Percentiles rank a stretch among this genome's conserved stretches.
phyloP scores from a whole-genome alignment of 2,113 vertebrate genomes.

The Ascaphus truei region DNA sequence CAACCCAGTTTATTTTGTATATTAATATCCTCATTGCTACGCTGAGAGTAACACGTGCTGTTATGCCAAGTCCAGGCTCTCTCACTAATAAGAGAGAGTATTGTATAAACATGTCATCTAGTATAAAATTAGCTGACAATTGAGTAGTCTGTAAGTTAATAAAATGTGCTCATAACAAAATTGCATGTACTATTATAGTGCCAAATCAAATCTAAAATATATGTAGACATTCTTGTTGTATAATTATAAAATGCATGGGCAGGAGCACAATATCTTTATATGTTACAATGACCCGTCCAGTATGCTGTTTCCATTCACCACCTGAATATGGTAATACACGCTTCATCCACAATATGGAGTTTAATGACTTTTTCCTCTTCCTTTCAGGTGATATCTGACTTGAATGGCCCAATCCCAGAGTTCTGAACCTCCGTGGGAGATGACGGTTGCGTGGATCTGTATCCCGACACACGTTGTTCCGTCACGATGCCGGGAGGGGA shows the following conservation, averaged over 20 bases:
- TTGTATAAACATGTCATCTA: background rate
- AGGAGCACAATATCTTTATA: background rate
- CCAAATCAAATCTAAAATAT: background rate
- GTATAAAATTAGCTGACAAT: conserved; percentile 7
- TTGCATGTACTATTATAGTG: background rate
- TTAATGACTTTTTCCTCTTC: no score
- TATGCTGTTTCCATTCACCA: no score
- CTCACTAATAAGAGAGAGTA: background rate
- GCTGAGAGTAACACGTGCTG: background rate
- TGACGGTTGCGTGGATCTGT: no score
- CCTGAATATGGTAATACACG: no score
- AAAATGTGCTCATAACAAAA: background rate
- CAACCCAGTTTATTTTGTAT: no score
- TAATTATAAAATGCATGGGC: background rate
- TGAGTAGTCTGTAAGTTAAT: background rate
- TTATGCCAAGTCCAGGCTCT: background rate
- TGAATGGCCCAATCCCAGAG: no score
- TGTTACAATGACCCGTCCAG: no score
- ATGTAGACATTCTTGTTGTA: background rate
- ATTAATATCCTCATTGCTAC: background rate
- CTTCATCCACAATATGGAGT: no score
- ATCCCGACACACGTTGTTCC: no score
- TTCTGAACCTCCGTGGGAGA: no score
- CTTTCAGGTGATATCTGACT: no score
- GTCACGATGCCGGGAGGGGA: no score